Percentiles rank a stretch among this genome's conserved stretches.
phyloP scores from a whole-genome alignment of 2,113 vertebrate genomes.

The Sceloporus undulatus region DNA sequence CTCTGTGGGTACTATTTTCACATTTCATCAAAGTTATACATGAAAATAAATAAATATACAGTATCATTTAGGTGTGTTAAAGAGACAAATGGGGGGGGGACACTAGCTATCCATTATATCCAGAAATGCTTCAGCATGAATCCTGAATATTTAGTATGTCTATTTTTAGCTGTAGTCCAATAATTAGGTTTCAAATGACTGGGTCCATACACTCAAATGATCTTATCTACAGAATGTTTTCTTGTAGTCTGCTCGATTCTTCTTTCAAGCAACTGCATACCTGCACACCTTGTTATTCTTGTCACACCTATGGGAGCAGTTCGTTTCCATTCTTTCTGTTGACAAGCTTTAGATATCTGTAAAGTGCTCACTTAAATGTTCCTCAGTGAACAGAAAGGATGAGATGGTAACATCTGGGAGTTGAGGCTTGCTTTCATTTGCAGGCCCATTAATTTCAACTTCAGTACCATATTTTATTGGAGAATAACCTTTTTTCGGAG shows the following conservation, averaged over 20 bases:
- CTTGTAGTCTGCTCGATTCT: slow-evolving; percentile 5
- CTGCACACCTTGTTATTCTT: slow-evolving; percentile 7
- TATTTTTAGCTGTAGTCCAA: not conserved
- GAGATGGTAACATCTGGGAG: not conserved
- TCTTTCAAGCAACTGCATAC: slow-evolving; percentile 4
- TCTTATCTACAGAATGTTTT: slow-evolving; percentile 11
- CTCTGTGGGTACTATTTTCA: not conserved
- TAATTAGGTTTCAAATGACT: not conserved
- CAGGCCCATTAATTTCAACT: not conserved
- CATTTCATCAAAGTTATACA: not conserved
- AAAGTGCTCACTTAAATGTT: not conserved
- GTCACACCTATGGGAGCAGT: slow-evolving; percentile 1
- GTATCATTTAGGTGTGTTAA: no score
- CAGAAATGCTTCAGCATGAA: not conserved
- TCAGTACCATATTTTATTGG: not conserved
- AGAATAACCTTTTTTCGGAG: not conserved
- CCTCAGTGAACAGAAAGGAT: not conserved
- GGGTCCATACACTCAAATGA: not conserved
- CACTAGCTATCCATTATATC: not conserved
- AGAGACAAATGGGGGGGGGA: not conserved
- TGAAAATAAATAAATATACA: not conserved
- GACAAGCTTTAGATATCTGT: not conserved
- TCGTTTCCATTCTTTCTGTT: slow-evolving; percentile 14
- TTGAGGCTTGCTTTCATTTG: not conserved
- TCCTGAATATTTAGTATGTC: slow-evolving; percentile 18